These are phyloP conservation scores for Romanogobio albipinnatus DNA, from an alignment of 2,113 vertebrate genomes.

Conservation along the genomic window DNA sequence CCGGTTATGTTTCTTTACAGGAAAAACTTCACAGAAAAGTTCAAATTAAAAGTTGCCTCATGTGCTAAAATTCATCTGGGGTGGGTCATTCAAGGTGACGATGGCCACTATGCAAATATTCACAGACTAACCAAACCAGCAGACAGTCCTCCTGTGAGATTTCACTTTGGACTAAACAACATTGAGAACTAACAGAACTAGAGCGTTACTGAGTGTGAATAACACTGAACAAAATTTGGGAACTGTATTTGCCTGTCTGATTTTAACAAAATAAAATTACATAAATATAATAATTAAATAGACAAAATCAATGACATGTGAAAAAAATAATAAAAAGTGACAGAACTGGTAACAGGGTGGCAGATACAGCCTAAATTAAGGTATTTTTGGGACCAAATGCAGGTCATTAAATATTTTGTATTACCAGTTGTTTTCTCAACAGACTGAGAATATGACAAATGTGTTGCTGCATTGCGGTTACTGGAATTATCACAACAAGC, in stretches of 20 bases:
- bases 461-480: neutral
- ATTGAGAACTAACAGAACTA: neutral
- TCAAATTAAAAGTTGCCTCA: neutral
- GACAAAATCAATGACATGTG: neutral
- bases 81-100: conserved; percentile 28
- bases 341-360: neutral
- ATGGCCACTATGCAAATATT: conserved; percentile 24
- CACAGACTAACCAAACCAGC: conserved; percentile 35
- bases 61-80: neutral
- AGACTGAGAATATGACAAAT: neutral
- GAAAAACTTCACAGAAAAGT: neutral
- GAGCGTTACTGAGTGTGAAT: neutral
- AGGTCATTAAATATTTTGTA: neutral
- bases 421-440: neutral
- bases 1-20: neutral
- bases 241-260: neutral
- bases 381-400: neutral
- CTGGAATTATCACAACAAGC: neutral
- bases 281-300: neutral
- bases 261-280: neutral
- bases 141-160: neutral
- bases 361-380: neutral
- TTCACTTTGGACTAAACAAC: neutral
- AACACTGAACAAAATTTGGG: neutral
- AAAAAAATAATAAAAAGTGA: too few species aligned